phyloP scores from a whole-genome alignment of 2,797 vertebrate genomes.

The Huso huso region DNA sequence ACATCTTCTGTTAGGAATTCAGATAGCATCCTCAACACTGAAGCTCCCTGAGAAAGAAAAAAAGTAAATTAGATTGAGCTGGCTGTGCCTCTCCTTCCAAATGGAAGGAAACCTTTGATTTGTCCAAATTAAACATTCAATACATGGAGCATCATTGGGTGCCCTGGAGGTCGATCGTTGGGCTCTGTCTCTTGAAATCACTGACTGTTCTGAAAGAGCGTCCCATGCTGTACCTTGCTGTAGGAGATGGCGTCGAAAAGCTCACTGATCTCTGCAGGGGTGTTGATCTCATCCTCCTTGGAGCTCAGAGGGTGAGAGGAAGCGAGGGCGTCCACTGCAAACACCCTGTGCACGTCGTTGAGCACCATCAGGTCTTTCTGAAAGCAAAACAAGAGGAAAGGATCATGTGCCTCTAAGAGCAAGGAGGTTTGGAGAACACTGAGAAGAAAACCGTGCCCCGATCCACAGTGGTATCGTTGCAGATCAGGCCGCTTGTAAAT shows the following conservation, averaged over 20 bases:
- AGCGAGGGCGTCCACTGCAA: constrained; percentile 70
- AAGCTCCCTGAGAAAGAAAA: constrained; percentile 62
- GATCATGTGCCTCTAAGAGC: too few species aligned
- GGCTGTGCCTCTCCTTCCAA: background rate
- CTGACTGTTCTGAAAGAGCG: too few species aligned
- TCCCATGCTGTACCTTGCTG: constrained; percentile 70
- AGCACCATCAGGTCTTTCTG: constrained; percentile 81
- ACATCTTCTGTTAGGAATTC: constrained; percentile 72
- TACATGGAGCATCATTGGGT: background rate
- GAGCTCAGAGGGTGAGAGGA: constrained; percentile 82
- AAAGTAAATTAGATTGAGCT: background rate
- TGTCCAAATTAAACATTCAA: background rate
- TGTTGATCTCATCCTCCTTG: constrained; percentile 65
- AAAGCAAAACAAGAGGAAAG: background rate
- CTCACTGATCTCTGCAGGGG: constrained; percentile 73
- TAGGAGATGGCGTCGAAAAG: constrained; percentile 84
- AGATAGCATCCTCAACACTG: constrained; percentile 85
- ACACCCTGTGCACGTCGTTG: constrained; percentile 65
- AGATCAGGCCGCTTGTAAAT: background rate
- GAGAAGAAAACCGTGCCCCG: background rate
- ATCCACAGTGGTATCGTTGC: too few species aligned
- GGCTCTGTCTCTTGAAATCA: too few species aligned
- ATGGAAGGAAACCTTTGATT: background rate
- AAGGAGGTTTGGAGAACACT: too few species aligned
- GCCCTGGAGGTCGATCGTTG: too few species aligned